These are phyloP conservation scores for Varanus salvator DNA, from an alignment of 2,113 vertebrate genomes.

Conservation along the genomic window DNA sequence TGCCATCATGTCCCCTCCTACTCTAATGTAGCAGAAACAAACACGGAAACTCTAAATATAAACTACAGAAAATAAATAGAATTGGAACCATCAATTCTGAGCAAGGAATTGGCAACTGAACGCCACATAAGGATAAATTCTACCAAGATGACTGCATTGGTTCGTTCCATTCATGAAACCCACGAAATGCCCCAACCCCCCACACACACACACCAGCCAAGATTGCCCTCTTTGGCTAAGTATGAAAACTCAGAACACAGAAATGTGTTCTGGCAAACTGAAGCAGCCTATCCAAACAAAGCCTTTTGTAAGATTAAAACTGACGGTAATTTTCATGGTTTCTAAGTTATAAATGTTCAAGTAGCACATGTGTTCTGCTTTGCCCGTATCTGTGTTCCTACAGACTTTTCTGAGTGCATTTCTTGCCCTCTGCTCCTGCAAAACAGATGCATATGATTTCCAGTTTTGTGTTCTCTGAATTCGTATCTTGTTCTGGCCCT, in stretches of 20 bases:
- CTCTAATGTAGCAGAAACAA: slow-evolving; percentile 11
- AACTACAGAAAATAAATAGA: slow-evolving; percentile 46
- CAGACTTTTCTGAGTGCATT: not conserved
- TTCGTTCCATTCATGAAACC: not conserved
- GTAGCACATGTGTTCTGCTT: not conserved
- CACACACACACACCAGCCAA: not conserved
- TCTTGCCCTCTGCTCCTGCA: slow-evolving; percentile 37
- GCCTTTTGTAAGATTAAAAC: slow-evolving; percentile 41
- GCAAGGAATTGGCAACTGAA: not conserved
- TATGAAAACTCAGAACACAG: slow-evolving; percentile 23
- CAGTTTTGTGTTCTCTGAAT: not conserved
- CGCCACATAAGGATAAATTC: not conserved
- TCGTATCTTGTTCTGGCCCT: not conserved
- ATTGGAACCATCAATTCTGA: not conserved
- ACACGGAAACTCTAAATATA: slow-evolving; percentile 33
- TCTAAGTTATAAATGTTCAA: not conserved
- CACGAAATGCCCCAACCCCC: not conserved
- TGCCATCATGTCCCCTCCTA: slow-evolving; percentile 3
- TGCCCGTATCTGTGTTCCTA: not conserved
- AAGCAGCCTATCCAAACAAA: not conserved
- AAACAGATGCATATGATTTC: not conserved
- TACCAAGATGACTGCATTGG: not conserved
- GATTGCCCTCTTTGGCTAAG: slow-evolving; percentile 38
- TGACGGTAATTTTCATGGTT: slow-evolving; percentile 27
- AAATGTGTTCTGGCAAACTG: not conserved